Evolutionary conservation across 2,888 invertebrate species (phyloP).

Genomic region (Drosophila koepferae): DNA sequence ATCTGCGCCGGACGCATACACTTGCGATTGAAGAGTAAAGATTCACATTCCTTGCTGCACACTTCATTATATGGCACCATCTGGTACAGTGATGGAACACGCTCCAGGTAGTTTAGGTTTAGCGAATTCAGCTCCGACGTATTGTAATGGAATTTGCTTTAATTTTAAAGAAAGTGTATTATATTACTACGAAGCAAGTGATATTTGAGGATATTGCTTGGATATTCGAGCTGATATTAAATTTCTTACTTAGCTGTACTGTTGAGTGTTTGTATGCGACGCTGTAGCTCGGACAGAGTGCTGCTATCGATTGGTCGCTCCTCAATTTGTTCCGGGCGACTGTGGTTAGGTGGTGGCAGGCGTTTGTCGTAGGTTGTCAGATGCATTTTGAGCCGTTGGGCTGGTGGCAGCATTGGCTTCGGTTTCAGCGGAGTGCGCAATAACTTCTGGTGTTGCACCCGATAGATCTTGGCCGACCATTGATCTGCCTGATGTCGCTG

Average conservation of each 20-base stretch:
- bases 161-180: neutral
- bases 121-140: slow-evolving; percentile 89
- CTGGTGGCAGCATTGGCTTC: slow-evolving; percentile 84
- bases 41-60: slow-evolving; percentile 79
- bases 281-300: slow-evolving; percentile 78
- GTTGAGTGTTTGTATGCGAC: slow-evolving; percentile 84
- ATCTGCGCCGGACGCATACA: slow-evolving; percentile 77
- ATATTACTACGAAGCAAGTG: neutral
- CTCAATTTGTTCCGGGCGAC: slow-evolving; percentile 50
- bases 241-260: slow-evolving; percentile 85
- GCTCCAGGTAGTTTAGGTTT: slow-evolving; percentile 87
- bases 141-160: slow-evolving; percentile 87
- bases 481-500: slow-evolving; percentile 86
- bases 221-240: neutral
- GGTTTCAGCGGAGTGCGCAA: slow-evolving; percentile 68
- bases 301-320: slow-evolving; percentile 65
- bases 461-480: slow-evolving; percentile 87
- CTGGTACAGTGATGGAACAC: slow-evolving; percentile 87
- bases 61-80: slow-evolving; percentile 84
- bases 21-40: slow-evolving; percentile 72
- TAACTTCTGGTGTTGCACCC: slow-evolving; percentile 74
- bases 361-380: slow-evolving; percentile 89
- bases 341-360: slow-evolving; percentile 86
- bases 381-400: slow-evolving; percentile 87
- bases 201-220: neutral